Conservation (phyloP, 2,888 invertebrate species). For the Bellardia bayeri region DNA sequence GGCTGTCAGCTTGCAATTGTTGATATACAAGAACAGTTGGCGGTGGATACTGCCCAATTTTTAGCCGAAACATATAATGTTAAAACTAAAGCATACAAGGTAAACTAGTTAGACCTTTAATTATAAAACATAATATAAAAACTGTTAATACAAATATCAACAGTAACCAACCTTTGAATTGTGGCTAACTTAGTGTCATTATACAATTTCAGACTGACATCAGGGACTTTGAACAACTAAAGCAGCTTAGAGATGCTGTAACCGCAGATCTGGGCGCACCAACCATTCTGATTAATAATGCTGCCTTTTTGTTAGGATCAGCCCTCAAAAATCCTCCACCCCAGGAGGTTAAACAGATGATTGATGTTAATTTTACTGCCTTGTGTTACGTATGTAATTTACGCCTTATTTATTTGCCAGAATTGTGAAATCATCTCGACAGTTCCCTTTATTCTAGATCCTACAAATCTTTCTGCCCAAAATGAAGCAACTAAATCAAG, state of each 20-base stretch:
- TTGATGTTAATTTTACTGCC: slow-evolving; percentile 83
- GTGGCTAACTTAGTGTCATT: no score
- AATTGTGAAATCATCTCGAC: no score
- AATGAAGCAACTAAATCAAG: slow-evolving; percentile 81
- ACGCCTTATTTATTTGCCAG: not conserved
- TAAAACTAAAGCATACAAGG: slow-evolving; percentile 39
- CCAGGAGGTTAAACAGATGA: slow-evolving; percentile 81
- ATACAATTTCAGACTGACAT: slow-evolving; percentile 68
- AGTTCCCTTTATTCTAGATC: not conserved
- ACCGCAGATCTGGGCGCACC: slow-evolving; percentile 80
- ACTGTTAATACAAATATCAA: no score
- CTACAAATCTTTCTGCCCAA: slow-evolving; percentile 79
- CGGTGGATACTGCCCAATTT: slow-evolving; percentile 19
- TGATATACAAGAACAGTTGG: slow-evolving; percentile 30
- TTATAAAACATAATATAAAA: no score
- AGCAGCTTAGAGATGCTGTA: slow-evolving; percentile 76
- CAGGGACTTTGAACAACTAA: slow-evolving; percentile 75
- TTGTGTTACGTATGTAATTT: slow-evolving; percentile 81
- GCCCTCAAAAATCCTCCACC: slow-evolving; percentile 75
- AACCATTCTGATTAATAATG: slow-evolving; percentile 84
- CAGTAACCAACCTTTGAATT: no score
- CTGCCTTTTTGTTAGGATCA: slow-evolving; percentile 80
- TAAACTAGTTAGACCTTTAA: not conserved
- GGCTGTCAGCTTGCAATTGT: slow-evolving; percentile 40
- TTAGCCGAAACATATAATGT: slow-evolving; percentile 10